Base-by-base conservation (phyloP, 1,140 invertebrate genomes). In the Epicauta chinensis region DNA sequence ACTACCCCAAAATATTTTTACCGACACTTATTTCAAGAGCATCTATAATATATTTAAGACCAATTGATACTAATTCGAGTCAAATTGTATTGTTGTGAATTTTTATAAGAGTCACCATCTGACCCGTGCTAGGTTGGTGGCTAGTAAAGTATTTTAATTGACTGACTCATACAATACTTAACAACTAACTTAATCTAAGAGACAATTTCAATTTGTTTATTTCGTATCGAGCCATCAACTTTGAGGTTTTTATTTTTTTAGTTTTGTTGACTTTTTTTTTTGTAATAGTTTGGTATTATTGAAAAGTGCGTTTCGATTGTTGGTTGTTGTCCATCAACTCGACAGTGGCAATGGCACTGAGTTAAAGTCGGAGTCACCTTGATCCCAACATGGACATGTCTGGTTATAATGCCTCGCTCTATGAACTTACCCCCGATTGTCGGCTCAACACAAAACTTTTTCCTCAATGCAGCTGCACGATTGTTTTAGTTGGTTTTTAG, bases 401-500 rank as follows among this genome's bases (percentile, higher is more conserved):
- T 61, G 59, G 63, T 65, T 57, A 53, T 42, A 16, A 41, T 55
- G 45, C 52, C 52, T 39, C 58, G 37, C 47, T 65, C 63, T 65
- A 65, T 65, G 61, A 65, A 65, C 63, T 64, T 59, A 65, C 63
- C 63, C 63, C 60, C 53, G 61, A 60, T 64, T 64, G 63, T 62
- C 63, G 61, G 60, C 60, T 59, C 40, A 46, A 47, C 48, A 54
- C 53, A 47, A 51, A 62, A 61, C 59, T 63, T 63, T 65, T 65
- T 65, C 62, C 55, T 59, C 51, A 52, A 60, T 59, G 45, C 55
- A 59, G 61, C 59, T 59, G 59, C 59, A 61, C 51, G 56, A 41
- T 53, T 50, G 55, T 60, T 61, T 64, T 61, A 58, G 58, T 60
- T 54, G 53, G 49, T 60, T 62, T 64, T 49, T 30, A 53, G 30